Evolutionary conservation across 2,888 invertebrate genomes (phyloP).

Genomic region (Drosophila atripex): DNA sequence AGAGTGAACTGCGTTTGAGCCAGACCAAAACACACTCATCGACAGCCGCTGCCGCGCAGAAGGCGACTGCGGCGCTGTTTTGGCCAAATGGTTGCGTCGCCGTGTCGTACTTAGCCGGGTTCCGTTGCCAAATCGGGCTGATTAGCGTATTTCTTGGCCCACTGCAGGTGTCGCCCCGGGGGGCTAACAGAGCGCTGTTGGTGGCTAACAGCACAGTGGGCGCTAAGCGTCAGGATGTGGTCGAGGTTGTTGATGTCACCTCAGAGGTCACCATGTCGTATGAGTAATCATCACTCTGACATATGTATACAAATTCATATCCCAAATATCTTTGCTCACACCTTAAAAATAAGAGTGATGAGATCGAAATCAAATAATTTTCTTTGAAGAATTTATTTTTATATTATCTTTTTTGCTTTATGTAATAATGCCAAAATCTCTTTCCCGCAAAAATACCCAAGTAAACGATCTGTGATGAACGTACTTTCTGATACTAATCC

Average conservation of each 20-base stretch:
- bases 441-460: no score
- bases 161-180: slow-evolving; percentile 22
- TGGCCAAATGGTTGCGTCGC: slow-evolving; percentile 29
- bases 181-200: slow-evolving; percentile 21
- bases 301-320: no score
- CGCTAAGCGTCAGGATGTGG: background rate
- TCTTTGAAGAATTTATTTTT: no score
- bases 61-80: background rate
- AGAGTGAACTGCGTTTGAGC: slow-evolving; percentile 17
- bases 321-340: no score
- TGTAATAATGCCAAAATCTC: no score
- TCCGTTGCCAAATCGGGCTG: slow-evolving; percentile 41
- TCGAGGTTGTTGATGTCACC: background rate
- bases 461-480: no score
- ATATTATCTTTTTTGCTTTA: no score
- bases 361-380: no score
- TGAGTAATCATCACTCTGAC: background rate
- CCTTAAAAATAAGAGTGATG: no score
- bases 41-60: slow-evolving; percentile 12
- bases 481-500: no score
- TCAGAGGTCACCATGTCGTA: background rate
- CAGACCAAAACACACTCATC: slow-evolving; percentile 21
- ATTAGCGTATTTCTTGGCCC: slow-evolving; percentile 38
- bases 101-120: slow-evolving; percentile 21
- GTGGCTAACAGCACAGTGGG: slow-evolving; percentile 23